Evolutionary conservation across 2,797 vertebrate genomes (phyloP), one percentile per base, ranked within the genome.

Genomic region (Silurus aristotelis): DNA sequence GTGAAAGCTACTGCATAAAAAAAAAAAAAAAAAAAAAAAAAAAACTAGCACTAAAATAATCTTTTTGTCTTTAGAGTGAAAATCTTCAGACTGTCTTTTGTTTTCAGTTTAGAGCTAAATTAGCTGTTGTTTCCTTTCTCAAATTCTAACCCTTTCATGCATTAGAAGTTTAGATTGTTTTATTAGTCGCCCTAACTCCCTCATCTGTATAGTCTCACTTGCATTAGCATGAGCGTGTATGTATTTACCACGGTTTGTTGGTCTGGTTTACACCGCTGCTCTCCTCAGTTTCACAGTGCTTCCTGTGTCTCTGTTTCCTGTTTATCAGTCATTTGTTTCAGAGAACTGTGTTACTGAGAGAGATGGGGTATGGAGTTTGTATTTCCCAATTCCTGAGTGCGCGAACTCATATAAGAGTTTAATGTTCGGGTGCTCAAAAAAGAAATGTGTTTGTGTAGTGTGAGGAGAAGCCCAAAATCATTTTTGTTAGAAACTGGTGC

Each of bases 261-360:
- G 89, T 92, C 89, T 91, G 90, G 90, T 89, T 89, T 89, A 92
- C 90, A 90, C 90, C 84, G 87, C 90, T 89, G 88, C 91, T 89
- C 91, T 95, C 94, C 94, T 92, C 92, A 92, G 92, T 93, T 94
- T 95, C 94, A 91, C 93, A 92, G 91, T 83, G 92, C 87, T 95
- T 96, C 95, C 94, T 95, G 94, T 94, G 91, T 94, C 94, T 94
- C 93, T 95, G 94, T 95, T 96, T 96, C 95, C 95, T 96, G 95
- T 96, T 95, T 95, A 95, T 95, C 93, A 93, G 92, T 94, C 93
- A 93, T 93, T 94, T 92, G 91, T 90, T 93, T 93, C 92, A 93
- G 88, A 92, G 90, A 94, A 93, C 90, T 91, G 92, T 90, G 93
- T 94, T 92, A 87, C 85, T 89, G 88, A 85, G 85, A 88, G 91